Percentiles rank a stretch among this genome's conserved stretches.
phyloP scores from a whole-genome alignment of 2,888 invertebrate genomes.

The Pegoplata infirma region DNA sequence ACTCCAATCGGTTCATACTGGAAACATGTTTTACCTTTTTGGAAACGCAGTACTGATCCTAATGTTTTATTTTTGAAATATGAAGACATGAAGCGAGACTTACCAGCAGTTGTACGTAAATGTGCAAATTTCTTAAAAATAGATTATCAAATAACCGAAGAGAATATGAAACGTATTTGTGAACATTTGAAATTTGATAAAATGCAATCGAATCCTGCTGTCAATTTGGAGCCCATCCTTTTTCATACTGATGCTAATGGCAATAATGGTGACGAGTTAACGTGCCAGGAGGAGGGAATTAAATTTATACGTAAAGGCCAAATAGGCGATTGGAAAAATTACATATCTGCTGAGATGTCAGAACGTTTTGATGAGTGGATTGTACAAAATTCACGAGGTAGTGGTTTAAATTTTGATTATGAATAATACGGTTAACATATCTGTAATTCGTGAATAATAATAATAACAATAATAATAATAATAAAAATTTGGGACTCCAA shows the following conservation, averaged over 20 bases:
- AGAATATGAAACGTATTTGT: slow-evolving; percentile 83
- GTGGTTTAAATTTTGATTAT: slow-evolving; percentile 82
- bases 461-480: too few relatives aligned
- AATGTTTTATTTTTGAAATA: slow-evolving; percentile 89
- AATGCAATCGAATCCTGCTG: slow-evolving; percentile 89
- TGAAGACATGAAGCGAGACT: slow-evolving; percentile 89
- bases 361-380: slow-evolving; percentile 86
- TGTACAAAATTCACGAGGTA: slow-evolving; percentile 81
- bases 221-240: slow-evolving; percentile 85
- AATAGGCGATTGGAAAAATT: slow-evolving; percentile 87
- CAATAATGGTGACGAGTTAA: slow-evolving; percentile 38
- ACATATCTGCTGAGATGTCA: slow-evolving; percentile 86
- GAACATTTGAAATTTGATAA: slow-evolving; percentile 88
- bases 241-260: slow-evolving; percentile 73
- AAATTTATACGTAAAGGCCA: slow-evolving; percentile 88
- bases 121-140: slow-evolving; percentile 81
- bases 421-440: slow-evolving; percentile 64
- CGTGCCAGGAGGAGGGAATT: slow-evolving; percentile 72
- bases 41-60: slow-evolving; percentile 84
- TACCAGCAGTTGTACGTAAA: slow-evolving; percentile 82
- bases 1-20: slow-evolving; percentile 83
- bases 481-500: too few relatives aligned
- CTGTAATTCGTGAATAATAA: neutral
- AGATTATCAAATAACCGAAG: slow-evolving; percentile 82
- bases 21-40: slow-evolving; percentile 84